Base-by-base conservation (phyloP, 2,888 invertebrate species). In the Drosophila neutralis region DNA sequence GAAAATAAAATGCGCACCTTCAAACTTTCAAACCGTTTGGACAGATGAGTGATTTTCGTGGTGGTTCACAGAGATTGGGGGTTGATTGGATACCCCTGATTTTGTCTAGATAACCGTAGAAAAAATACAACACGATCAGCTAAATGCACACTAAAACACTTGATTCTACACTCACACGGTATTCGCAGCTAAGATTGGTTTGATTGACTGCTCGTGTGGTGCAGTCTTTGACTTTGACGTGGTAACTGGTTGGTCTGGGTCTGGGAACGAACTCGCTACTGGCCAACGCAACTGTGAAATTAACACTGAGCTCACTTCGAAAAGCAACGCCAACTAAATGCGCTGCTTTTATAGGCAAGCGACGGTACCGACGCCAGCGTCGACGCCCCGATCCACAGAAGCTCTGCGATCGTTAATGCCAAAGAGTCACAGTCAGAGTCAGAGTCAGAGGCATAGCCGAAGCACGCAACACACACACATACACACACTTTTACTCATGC, bases 281-380 rank as follows among this genome's bases (percentile, higher is more conserved):
- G 83, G 84, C 83, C 92, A 88, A 90, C 88, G 88, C 75, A 85
- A 81, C 85, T 89, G 91, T 83, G 82, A 80, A 85, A 83, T 84
- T 82, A 89, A 91, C 90, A 92, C 92, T 92, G 92, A 92, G 88
- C 86, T 83, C 83, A 81, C 89, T 86, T 82, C 79, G 78, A 90
- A 92, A 92, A 91, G 84, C 87, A 86, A 82, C 84, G 69, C 89
- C 82, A 78, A 83, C 89, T 87, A 92, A 92, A 92, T 91, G 85
- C 73, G 76, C 80, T 59, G 82, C 83, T 91, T 91, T 92, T 91
- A 91, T 91, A 92, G 91, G 80, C 79, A 59, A 69, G 59, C 68
- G 51, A 59, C 59, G 49, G 40, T 65, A 38, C 18, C 67, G 38
- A 38, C 54, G 61, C n/a, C 49, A 38, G 58, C 58, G 62, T 40